Evolutionary conservation across 1,140 invertebrate species (phyloP).

Genomic region (Maniola jurtina): DNA sequence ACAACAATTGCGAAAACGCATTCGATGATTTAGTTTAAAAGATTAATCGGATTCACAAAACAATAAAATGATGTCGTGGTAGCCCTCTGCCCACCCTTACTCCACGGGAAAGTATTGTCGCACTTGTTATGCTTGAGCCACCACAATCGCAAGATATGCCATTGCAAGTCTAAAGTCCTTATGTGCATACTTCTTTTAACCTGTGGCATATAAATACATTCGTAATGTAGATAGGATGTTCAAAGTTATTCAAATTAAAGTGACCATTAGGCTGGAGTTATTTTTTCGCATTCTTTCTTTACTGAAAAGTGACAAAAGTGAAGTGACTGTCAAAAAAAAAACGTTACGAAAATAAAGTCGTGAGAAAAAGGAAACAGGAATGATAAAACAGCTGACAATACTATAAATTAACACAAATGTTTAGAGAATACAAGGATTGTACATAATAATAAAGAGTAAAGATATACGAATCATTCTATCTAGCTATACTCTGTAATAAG

Average conservation of each 20-base stretch:
- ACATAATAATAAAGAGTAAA: conserved; percentile 59
- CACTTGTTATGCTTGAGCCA: no score
- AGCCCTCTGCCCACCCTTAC: no score
- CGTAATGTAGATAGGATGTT: conserved; percentile 36
- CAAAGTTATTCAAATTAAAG: conserved; percentile 25
- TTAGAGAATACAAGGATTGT: conserved; percentile 59
- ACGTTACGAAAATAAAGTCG: neutral
- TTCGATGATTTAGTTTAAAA: no score
- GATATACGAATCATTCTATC: conserved; percentile 73
- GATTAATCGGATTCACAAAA: no score
- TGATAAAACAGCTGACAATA: conserved; percentile 74
- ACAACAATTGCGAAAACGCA: no score
- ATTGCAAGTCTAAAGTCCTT: no score
- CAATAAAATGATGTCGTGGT: no score
- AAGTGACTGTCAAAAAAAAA: conserved; percentile 18
- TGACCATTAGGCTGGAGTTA: conserved; percentile 15
- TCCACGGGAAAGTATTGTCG: no score
- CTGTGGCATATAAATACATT: conserved; percentile 11
- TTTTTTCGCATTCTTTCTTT: conserved; percentile 21
- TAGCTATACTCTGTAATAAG: conserved; percentile 62
- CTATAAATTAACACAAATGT: conserved; percentile 68
- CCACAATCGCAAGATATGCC: no score
- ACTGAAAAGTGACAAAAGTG: conserved; percentile 4
- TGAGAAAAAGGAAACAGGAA: conserved; percentile 48
- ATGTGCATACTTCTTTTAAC: neutral